These are phyloP conservation scores for Diarsia mendica DNA, from an alignment of 2,888 invertebrate species.

Conservation along the genomic window DNA sequence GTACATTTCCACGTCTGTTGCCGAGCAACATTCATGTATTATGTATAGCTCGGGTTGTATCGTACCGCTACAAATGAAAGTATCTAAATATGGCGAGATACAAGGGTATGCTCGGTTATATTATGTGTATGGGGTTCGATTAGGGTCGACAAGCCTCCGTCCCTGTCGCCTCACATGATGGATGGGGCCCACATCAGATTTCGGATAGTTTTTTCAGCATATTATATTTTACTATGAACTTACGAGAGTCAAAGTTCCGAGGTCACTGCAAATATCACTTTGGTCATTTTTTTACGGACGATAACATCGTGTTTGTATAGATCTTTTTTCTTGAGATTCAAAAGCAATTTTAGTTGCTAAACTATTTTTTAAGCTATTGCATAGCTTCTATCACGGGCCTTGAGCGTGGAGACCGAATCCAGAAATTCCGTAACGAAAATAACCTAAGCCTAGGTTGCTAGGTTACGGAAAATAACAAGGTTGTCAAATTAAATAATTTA, in stretches of 20 bases:
- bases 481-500: no score
- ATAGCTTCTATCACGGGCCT: no score
- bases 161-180: constrained; percentile 86
- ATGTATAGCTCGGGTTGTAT: constrained; percentile 49
- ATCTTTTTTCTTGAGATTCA: constrained; percentile 18
- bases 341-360: background rate
- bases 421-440: no score
- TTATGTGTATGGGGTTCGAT: constrained; percentile 84
- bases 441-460: no score
- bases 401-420: no score
- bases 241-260: constrained; percentile 68
- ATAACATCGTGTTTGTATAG: constrained; percentile 21
- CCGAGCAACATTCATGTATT: constrained; percentile 51
- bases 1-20: constrained; percentile 25
- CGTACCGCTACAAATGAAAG: constrained; percentile 62
- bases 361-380: constrained; percentile 8
- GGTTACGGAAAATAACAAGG: no score
- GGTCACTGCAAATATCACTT: constrained; percentile 68
- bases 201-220: constrained; percentile 84
- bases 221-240: constrained; percentile 75
- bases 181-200: constrained; percentile 86
- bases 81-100: constrained; percentile 66
- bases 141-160: constrained; percentile 88
- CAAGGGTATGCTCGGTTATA: constrained; percentile 67
- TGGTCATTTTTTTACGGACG: constrained; percentile 47